These are phyloP conservation scores for Phoxinus phoxinus DNA, from an alignment of 2,113 vertebrate genomes.

Conservation along the genomic window DNA sequence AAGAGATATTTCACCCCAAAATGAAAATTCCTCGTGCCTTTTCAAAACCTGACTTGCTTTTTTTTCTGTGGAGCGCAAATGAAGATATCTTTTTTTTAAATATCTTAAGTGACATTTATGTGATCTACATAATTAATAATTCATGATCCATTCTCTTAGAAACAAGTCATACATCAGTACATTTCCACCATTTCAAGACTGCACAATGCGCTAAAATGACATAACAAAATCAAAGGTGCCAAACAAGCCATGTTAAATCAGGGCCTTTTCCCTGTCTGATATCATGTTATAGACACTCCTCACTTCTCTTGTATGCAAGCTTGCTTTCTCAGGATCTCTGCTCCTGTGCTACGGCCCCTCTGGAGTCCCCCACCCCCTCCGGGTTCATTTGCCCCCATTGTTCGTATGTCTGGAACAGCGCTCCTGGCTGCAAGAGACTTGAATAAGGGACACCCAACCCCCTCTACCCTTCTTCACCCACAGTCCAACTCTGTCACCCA, in stretches of 20 bases:
- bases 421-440: conserved; percentile 65
- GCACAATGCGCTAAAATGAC: neutral
- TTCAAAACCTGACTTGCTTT: too few relatives aligned
- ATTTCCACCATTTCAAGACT: neutral
- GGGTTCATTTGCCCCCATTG: conserved; percentile 66
- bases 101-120: too few relatives aligned
- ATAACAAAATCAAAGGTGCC: neutral
- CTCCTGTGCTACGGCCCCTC: conserved; percentile 55
- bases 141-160: neutral
- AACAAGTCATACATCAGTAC: neutral
- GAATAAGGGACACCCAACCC: conserved; percentile 59
- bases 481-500: conserved; percentile 13
- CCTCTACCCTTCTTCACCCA: conserved; percentile 40
- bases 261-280: neutral
- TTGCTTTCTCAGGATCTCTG: conserved; percentile 65
- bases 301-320: conserved; percentile 37
- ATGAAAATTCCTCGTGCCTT: too few relatives aligned
- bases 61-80: neutral
- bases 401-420: conserved; percentile 74
- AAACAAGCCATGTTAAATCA: neutral
- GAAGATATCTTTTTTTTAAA: too few relatives aligned
- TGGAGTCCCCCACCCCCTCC: conserved; percentile 48
- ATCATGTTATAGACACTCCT: neutral
- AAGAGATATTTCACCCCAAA: neutral
- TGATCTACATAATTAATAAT: neutral